Base-by-base conservation (phyloP, 2,888 invertebrate genomes). In the Latrodectus elegans region DNA sequence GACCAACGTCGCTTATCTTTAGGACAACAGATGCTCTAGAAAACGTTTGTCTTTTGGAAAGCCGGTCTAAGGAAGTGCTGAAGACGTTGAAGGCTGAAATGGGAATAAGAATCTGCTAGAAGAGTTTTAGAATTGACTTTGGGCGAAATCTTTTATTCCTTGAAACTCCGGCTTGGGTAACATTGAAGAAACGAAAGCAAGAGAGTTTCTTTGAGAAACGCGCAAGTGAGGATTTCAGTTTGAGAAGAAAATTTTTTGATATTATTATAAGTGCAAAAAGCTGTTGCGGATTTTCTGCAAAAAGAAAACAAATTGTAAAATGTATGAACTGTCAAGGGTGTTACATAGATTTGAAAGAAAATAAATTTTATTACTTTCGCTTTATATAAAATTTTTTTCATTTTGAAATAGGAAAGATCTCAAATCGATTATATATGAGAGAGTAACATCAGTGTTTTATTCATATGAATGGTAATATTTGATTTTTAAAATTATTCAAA, bases 41-140 rank as follows among this genome's bases (percentile, higher is more conserved):
- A 49, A 22, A 17, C 72, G 70, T 74, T 81, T 74, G 81, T 81
- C 81, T 81, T 74, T 74, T n/a, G 55, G 76, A 11, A 17, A 75
- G 12, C 17, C 12, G 12, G 22, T 38, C 12, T 17, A 26, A 8
- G 17, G 12, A 12, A 68, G 9, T 12, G 11, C n/a, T n/a, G 71
- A 71, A 51, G 49, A 71, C 51, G 26, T 75, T 64, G 60, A 75
- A 64, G 52, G 53, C 52, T 17, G 73, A n/a, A n/a, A 17, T 14
- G 38, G 60, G 75, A 75, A 75, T 64, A 60, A 38, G 71, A 71
- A 51, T 11, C 26, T 12, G 14, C 22, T 68, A 22, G 38, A 26
- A 64, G 17, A 17, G 22, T 26, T 38, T 38, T 68, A 11, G 17
- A 12, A 68, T 68, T 22, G 68, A 22, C 68, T 9, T 38, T 22